Evolutionary conservation across 2,113 vertebrate genomes (phyloP).

Genomic region (Mormoops blainvillei): DNA sequence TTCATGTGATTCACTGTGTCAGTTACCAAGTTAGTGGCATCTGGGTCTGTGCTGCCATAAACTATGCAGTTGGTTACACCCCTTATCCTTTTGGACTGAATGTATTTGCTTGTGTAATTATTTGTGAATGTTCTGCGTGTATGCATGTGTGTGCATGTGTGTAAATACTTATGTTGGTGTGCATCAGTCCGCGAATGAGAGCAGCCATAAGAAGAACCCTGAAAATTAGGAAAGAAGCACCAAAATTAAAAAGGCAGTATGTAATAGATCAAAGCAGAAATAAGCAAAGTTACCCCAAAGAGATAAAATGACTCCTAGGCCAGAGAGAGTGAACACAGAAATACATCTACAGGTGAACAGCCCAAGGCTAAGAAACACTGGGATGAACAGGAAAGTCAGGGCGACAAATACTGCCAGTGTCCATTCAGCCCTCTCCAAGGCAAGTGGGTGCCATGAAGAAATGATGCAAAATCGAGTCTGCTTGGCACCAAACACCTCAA

Average conservation of each 20-base stretch:
- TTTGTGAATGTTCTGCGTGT: background rate
- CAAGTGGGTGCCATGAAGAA: background rate
- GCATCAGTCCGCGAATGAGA: background rate
- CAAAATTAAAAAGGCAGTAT: background rate
- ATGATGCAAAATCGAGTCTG: background rate
- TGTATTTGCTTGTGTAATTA: background rate
- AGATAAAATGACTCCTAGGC: background rate
- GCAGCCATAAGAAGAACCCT: background rate
- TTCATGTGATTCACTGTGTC: background rate
- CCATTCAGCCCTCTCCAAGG: background rate
- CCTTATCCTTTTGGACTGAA: background rate
- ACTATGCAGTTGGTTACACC: background rate
- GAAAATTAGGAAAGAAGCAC: slow-evolving; percentile 2
- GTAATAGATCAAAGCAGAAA: background rate
- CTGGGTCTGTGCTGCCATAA: background rate
- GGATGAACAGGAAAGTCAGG: background rate
- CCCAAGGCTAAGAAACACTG: background rate
- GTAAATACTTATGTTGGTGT: background rate
- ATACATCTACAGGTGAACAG: background rate
- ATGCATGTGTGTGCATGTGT: background rate
- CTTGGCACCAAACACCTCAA: background rate
- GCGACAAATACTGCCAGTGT: background rate
- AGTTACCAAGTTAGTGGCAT: background rate
- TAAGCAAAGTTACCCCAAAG: background rate
- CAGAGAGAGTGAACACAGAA: background rate